Evolutionary conservation across 1,140 invertebrate genomes (phyloP).

Genomic region (Trinorchestia longiramus): DNA sequence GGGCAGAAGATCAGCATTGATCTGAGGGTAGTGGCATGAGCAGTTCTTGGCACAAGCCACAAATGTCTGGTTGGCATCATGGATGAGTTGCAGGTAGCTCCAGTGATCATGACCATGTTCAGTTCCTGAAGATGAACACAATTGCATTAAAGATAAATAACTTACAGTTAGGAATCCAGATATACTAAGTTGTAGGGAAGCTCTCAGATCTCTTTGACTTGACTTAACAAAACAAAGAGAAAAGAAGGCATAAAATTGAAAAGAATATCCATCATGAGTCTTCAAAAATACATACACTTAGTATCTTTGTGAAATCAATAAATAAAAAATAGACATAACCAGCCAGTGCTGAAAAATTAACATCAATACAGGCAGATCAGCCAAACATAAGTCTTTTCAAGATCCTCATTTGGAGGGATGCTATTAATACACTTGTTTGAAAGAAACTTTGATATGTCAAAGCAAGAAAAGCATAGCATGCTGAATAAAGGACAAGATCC

Average conservation of each 20-base stretch:
- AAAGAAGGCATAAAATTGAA: not conserved
- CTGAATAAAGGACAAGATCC: too few relatives aligned
- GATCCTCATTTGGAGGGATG: too few relatives aligned
- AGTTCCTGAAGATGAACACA: not conserved
- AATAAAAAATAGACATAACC: too few relatives aligned
- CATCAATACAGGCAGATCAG: too few relatives aligned
- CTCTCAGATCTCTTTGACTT: not conserved
- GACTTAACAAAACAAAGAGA: not conserved
- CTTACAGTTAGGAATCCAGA: not conserved
- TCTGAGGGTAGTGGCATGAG: constrained; percentile 76
- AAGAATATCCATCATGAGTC: not conserved
- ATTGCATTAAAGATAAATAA: not conserved
- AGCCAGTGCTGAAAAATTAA: too few relatives aligned
- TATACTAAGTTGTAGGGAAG: too few relatives aligned
- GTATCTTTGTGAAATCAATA: too few relatives aligned
- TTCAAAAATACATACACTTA: not conserved
- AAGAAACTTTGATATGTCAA: too few relatives aligned
- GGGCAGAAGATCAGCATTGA: constrained; percentile 78
- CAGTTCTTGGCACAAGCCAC: constrained; percentile 64
- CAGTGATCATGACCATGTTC: constrained; percentile 1
- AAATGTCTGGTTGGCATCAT: constrained; percentile 37
- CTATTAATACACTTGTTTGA: too few relatives aligned
- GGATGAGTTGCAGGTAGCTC: constrained; percentile 42
- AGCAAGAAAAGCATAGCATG: too few relatives aligned
- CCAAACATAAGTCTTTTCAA: too few relatives aligned